A percentile compares a stretch with the other conserved stretches of the same genome.
Evolutionary conservation across 2,797 vertebrate species (phyloP).

Genomic region (Cetoscarus ocellatus): DNA sequence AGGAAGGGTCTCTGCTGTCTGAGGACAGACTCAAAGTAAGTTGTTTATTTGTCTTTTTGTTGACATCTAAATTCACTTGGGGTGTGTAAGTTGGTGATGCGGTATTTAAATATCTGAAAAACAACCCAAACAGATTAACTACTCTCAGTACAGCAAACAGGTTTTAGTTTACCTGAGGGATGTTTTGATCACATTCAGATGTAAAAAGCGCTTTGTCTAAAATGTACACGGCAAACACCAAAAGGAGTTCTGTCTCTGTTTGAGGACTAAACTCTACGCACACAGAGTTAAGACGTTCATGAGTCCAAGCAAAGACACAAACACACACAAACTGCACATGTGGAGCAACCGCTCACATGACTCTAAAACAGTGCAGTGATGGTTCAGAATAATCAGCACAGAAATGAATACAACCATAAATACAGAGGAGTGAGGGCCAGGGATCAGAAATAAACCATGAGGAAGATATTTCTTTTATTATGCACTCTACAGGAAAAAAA

Average conservation of each 20-base stretch:
- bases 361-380: neutral
- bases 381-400: slow-evolving; percentile 20
- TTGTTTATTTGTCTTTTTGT: neutral
- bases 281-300: slow-evolving; percentile 25
- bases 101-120: slow-evolving; percentile 45
- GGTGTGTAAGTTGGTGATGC: neutral
- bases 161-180: slow-evolving; percentile 40
- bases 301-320: slow-evolving; percentile 3
- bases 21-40: slow-evolving; percentile 1
- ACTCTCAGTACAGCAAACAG: slow-evolving; percentile 12
- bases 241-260: slow-evolving; percentile 48
- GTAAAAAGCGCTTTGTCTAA: slow-evolving; percentile 40
- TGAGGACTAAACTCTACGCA: slow-evolving; percentile 14
- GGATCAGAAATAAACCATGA: too few relatives aligned
- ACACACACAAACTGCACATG: slow-evolving; percentile 2
- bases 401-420: slow-evolving; percentile 23
- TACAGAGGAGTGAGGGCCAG: too few relatives aligned
- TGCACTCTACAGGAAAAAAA: too few relatives aligned
- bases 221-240: slow-evolving; percentile 38
- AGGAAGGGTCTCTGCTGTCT: slow-evolving; percentile 2
- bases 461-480: too few relatives aligned
- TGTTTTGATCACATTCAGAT: slow-evolving; percentile 44
- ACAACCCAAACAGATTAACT: slow-evolving; percentile 1
- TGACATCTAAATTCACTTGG: too few relatives aligned
- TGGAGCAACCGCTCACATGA: slow-evolving; percentile 10